Conservation (phyloP, 2,797 vertebrate genomes). For the Prionace glauca region DNA sequence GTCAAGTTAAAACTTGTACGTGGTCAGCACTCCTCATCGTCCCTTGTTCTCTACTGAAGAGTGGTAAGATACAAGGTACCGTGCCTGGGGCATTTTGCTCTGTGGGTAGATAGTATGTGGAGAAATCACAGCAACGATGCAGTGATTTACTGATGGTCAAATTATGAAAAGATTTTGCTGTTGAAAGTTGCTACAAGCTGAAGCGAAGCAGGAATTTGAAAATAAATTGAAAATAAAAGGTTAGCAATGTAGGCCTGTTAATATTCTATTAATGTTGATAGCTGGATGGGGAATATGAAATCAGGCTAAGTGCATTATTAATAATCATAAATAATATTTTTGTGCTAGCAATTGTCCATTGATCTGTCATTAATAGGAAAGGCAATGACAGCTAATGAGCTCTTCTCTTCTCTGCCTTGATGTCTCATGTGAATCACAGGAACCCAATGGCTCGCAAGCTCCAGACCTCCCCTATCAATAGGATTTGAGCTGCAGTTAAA, state of each 20-base stretch:
- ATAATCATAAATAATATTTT: not conserved
- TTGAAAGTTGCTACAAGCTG: not conserved
- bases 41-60: not conserved
- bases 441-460: not conserved
- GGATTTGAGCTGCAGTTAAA: not conserved
- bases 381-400: not conserved
- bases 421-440: not conserved
- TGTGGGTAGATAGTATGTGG: not conserved
- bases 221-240: not conserved
- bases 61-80: not conserved
- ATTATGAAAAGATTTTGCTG: not conserved
- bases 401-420: too few species aligned
- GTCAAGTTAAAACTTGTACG: not conserved
- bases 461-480: not conserved
- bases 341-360: not conserved
- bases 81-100: not conserved
- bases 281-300: not conserved
- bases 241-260: not conserved
- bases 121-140: not conserved
- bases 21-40: not conserved
- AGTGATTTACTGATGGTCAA: not conserved
- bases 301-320: conserved; percentile 8
- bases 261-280: not conserved
- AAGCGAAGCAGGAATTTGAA: not conserved
- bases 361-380: not conserved